Evolutionary conservation across 2,797 vertebrate species (phyloP).

Genomic region (Chelon auratus): DNA sequence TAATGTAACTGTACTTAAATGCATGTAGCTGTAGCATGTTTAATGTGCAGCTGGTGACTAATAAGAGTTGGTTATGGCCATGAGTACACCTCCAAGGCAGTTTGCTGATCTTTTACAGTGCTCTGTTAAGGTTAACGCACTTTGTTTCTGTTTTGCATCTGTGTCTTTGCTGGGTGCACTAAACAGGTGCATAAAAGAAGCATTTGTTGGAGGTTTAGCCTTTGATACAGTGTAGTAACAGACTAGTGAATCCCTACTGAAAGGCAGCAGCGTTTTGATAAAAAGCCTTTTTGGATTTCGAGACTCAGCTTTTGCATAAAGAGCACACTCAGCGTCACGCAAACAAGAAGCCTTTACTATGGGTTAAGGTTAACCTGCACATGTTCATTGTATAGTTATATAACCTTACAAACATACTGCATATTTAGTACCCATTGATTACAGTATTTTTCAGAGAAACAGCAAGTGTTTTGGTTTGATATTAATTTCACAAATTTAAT

Average conservation of each 20-base stretch:
- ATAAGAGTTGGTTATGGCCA: neutral
- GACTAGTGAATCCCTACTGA: constrained; percentile 17
- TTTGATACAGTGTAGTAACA: neutral
- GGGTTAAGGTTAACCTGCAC: neutral
- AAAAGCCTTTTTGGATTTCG: constrained; percentile 13
- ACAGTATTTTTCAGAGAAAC: neutral
- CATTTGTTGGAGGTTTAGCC: neutral
- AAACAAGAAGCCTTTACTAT: neutral
- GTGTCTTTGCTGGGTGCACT: constrained; percentile 4
- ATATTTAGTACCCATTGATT: neutral
- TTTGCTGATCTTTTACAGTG: constrained; percentile 13
- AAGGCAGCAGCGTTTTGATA: constrained; percentile 23
- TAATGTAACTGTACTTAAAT: neutral
- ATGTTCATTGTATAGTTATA: neutral
- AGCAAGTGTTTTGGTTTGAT: neutral
- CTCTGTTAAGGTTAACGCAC: constrained; percentile 22
- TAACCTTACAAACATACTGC: neutral
- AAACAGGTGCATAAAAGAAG: constrained; percentile 10
- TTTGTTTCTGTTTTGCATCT: constrained; percentile 13
- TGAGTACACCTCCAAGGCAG: constrained; percentile 13
- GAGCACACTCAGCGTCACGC: neutral
- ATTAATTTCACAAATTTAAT: too few relatives aligned
- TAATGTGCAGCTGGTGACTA: constrained; percentile 16
- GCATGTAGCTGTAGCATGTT: constrained; percentile 6
- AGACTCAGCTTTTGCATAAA: constrained; percentile 7